Conservation (phyloP, 2,888 invertebrate genomes). For the Drosophila mimetica region DNA sequence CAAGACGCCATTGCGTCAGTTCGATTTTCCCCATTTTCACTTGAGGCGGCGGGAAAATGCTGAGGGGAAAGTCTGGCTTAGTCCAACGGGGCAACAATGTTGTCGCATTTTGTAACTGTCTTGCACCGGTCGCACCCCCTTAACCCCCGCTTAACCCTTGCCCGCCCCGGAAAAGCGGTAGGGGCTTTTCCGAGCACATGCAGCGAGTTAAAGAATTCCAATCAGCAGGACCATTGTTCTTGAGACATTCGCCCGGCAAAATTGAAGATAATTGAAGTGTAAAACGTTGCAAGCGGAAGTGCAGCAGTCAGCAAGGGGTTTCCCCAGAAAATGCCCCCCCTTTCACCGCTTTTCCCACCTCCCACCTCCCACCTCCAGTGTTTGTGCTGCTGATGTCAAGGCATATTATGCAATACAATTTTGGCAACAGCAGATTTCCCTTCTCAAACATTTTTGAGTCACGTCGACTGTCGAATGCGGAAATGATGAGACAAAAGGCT, state of each 20-base stretch:
- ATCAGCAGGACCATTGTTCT: constrained; percentile 79
- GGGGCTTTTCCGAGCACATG: constrained; percentile 56
- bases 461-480: constrained; percentile 50
- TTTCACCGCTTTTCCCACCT: background rate
- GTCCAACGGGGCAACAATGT: constrained; percentile 67
- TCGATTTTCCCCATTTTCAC: constrained; percentile 64
- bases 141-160: background rate
- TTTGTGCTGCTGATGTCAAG: constrained; percentile 55
- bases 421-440: constrained; percentile 46
- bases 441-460: constrained; percentile 29
- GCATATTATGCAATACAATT: constrained; percentile 74
- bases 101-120: constrained; percentile 78
- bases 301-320: constrained; percentile 66
- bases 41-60: constrained; percentile 2
- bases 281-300: constrained; percentile 74
- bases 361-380: constrained; percentile 11
- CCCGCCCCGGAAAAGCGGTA: background rate
- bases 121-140: constrained; percentile 53
- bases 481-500: constrained; percentile 58
- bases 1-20: constrained; percentile 67
- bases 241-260: constrained; percentile 77
- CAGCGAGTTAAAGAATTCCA: constrained; percentile 78
- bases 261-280: constrained; percentile 82
- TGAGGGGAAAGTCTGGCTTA: constrained; percentile 18
- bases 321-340: constrained; percentile 11